Percentiles rank a stretch among this genome's conserved stretches.
These are phyloP conservation scores for Haliaeetus leucogaster DNA, from an alignment of 2,113 vertebrate species.

Conservation along the genomic window DNA sequence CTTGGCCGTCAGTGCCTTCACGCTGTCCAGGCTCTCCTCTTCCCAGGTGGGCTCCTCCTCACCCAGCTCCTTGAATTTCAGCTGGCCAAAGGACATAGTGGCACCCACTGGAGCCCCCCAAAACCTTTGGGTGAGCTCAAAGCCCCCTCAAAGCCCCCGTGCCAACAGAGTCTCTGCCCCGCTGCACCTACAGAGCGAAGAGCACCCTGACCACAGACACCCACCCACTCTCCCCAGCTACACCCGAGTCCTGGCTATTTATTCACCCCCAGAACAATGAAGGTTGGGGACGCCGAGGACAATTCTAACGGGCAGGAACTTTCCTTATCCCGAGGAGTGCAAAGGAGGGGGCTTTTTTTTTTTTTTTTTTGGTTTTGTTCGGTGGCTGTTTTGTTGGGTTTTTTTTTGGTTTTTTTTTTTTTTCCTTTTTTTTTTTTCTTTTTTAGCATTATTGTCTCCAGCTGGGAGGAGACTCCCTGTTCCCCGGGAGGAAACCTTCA, in stretches of 20 bases:
- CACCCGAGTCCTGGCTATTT: background rate
- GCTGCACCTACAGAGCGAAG: fast-evolving
- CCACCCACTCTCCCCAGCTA: background rate
- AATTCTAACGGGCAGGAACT: conserved; percentile 22
- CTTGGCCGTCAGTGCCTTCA: conserved; percentile 89
- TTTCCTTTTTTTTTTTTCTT: too few species aligned
- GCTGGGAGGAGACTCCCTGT: conserved; percentile 54
- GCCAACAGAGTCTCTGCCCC: background rate
- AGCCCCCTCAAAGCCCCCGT: fast-evolving
- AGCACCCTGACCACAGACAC: fast-evolving
- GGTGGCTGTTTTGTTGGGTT: fast-evolving
- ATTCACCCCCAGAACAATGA: conserved; percentile 15
- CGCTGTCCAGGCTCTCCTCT: conserved; percentile 79
- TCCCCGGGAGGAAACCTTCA: conserved; percentile 67
- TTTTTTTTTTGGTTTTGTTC: background rate
- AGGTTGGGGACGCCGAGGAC: background rate
- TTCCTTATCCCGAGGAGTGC: background rate
- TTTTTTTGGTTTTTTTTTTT: background rate
- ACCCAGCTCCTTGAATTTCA: conserved; percentile 80
- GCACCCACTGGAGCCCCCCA: fast-evolving
- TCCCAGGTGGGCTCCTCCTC: conserved; percentile 75
- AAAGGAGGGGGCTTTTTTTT: background rate
- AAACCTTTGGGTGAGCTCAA: fast-evolving
- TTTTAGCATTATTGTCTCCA: conserved; percentile 55
- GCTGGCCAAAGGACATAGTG: conserved; percentile 55